Base-by-base conservation (phyloP, 2,113 vertebrate genomes). In the Silurus asotus region DNA sequence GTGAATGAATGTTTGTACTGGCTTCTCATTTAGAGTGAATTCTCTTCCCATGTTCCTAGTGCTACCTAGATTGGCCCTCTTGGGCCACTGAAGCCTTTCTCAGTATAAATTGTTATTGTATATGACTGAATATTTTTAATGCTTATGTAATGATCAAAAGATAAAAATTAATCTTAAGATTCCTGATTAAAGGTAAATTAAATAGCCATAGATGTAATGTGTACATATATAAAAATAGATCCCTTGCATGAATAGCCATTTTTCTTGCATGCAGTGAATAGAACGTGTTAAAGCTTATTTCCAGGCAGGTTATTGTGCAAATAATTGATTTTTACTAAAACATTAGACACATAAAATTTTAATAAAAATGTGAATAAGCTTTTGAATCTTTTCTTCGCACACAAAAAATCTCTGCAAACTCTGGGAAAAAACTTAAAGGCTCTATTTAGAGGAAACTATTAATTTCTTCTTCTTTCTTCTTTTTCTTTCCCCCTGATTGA, bases 381-480 rank as follows among this genome's bases (percentile, higher is more conserved):
- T 61, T 11, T 17, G n/a, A 37, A 37, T 53, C 1, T 17, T 8
- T 37, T 62, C 82, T 48, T 72, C 25, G 25, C 51, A 56, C 3
- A 77, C 51, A 37, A 7, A 56, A 45, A 51, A 37, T 37, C 55
- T 49, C 17, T 61, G 7, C 20, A 20, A 49, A 45, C 37, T 75
- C 13, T 49, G 28, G 56, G n/a, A 67, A 17, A 14, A 65, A 59
- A 64, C 45, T 28, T 77, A 53, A 5, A 72, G 25, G 56, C 49
- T 51, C 19, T 75, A n/a, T 55, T 77, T n/a, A 9, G 51, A 77
- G 25, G 56, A 37, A 65, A 51, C 62, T 67, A 37, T 87, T 77
- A 2, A 56, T 58, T 79, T 51, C 15, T 78, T 58, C 51, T 28
- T 76, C 70, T 15, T 49, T 8, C 9, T 67, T 77, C 49, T 80